Evolutionary conservation across 1,140 invertebrate genomes (phyloP).

Genomic region (Polypedilum vanderplanki): DNA sequence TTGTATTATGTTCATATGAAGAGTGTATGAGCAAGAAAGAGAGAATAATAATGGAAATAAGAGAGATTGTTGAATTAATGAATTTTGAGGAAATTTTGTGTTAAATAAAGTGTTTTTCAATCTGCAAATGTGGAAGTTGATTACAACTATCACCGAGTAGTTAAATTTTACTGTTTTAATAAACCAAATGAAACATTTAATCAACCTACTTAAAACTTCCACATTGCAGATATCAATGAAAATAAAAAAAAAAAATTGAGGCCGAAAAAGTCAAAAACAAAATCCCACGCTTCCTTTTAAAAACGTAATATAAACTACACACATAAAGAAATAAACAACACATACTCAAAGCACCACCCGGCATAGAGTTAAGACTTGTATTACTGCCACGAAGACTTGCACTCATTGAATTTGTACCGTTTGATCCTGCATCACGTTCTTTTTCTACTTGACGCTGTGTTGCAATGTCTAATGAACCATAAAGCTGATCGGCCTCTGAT

Average conservation of each 20-base stretch:
- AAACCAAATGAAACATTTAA: background rate
- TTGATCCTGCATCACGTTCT: constrained; percentile 43
- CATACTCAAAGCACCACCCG: constrained; percentile 31
- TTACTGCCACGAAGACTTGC: constrained; percentile 32
- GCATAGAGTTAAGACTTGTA: constrained; percentile 32
- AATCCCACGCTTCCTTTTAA: constrained; percentile 6
- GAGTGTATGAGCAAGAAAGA: background rate
- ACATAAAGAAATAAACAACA: constrained; percentile 32
- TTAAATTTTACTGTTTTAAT: background rate
- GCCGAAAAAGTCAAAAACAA: background rate
- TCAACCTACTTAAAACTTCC: background rate
- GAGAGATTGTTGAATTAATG: background rate
- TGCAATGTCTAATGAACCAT: constrained; percentile 72
- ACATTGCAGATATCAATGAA: background rate
- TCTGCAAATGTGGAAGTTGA: background rate
- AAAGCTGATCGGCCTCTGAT: constrained; percentile 76
- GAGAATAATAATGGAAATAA: background rate
- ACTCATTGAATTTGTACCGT: constrained; percentile 31
- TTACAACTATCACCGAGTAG: background rate
- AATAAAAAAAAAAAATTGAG: background rate
- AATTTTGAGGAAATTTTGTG: background rate
- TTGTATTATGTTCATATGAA: background rate
- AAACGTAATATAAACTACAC: background rate
- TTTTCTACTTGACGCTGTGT: constrained; percentile 77
- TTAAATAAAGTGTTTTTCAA: background rate